Evolutionary conservation across 2,888 invertebrate species (phyloP), one percentile per base, ranked within the genome.

Genomic region (Odontomyia ornata): DNA sequence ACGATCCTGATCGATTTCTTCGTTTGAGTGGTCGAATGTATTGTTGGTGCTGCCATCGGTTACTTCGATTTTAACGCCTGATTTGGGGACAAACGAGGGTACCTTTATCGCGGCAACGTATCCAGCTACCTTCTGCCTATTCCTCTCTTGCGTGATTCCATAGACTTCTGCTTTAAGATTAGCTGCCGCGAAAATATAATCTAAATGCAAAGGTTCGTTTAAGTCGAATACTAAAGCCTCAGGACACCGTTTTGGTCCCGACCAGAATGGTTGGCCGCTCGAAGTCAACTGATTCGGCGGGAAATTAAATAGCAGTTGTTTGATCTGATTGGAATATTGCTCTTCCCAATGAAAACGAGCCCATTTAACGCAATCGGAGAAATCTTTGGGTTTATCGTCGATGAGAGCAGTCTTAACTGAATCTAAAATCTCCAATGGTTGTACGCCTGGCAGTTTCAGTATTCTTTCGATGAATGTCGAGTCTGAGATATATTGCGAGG

Each of bases 221-320:
- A 91, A 87, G 82, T 92, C 90, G 83, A 95, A 95, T 0, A 83
- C 84, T 3, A 99, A 87, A 0, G 96, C 92, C 79, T 92, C 90
- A 0, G 99, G 99, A 85, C 99, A 99, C 57, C 99, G 91, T 88
- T 99, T 97, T 0, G 96, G 95, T 0, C 96, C 99, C 0, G 98
- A 98, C 99, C 99, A 99, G 89, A 99, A 99, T 1, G 95, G 94
- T 76, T 96, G 94, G 0, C 96, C 96, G 83, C 92, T 94, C 21
- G 93, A 92, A 52, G 95, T 95, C 78, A 93, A 87, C 86, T 96
- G 95, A 87, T 98, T 95, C 0, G 95, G 92, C 7, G 99, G 99
- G 88, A 99, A 99, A 88, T 98, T 99, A 88, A 93, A 98, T 36
- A 99, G 89, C 80, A 99, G 89, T 87, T 99, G 99, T 81, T 93